These are phyloP conservation scores for Apaloderma vittatum DNA, from an alignment of 2,113 vertebrate genomes.

Conservation along the genomic window DNA sequence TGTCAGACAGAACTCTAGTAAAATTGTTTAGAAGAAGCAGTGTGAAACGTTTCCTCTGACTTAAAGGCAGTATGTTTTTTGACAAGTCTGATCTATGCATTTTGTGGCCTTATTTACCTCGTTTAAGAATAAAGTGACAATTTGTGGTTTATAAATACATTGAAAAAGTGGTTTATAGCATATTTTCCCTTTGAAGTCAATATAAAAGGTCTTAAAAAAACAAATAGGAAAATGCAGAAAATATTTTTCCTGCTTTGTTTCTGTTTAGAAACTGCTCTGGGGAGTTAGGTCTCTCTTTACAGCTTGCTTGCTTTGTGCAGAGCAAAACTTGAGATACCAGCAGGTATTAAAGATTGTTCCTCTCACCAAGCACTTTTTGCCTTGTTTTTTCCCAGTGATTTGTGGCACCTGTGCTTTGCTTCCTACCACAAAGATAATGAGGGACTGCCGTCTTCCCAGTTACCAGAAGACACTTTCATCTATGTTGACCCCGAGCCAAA, in stretches of 20 bases:
- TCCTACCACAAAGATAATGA: neutral
- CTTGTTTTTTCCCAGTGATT: neutral
- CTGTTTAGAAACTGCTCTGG: neutral
- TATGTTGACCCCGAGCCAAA: neutral
- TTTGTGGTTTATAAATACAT: conserved; percentile 28
- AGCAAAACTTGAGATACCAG: neutral
- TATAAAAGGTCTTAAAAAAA: conserved; percentile 8
- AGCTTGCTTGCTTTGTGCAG: neutral
- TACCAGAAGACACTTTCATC: neutral
- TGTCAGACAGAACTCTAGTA: neutral
- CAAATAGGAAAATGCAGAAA: neutral
- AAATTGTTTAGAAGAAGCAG: conserved; percentile 11
- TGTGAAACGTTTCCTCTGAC: conserved; percentile 15
- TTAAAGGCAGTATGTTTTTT: conserved; percentile 30
- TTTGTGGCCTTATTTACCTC: conserved; percentile 57
- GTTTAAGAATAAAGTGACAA: conserved; percentile 51
- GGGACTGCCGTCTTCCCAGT: neutral
- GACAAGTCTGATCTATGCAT: conserved; percentile 14
- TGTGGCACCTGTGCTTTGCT: neutral
- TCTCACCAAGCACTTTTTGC: neutral
- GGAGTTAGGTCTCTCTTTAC: neutral
- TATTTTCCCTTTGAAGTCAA: conserved; percentile 32
- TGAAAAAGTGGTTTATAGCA: neutral
- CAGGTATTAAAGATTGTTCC: neutral
- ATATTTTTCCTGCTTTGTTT: neutral